A percentile compares a stretch with the other conserved stretches of the same genome.
These are phyloP conservation scores for Pyralis farinalis DNA, from an alignment of 2,888 invertebrate genomes.

Conservation along the genomic window DNA sequence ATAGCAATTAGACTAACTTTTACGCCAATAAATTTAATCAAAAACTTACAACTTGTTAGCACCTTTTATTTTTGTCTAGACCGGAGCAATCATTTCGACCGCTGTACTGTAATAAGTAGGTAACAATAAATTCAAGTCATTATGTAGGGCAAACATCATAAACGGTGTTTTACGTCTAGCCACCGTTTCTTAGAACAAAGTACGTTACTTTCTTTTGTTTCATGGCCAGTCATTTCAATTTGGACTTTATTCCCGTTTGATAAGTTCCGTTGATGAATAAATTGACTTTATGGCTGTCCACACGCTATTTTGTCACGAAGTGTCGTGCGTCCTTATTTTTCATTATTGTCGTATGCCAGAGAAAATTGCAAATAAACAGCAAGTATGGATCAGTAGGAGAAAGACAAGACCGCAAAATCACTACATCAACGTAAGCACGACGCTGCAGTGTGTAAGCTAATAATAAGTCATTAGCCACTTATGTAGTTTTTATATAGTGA, in stretches of 20 bases:
- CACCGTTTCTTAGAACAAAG: constrained; percentile 38
- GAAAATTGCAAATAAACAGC: not conserved
- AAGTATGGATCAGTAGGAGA: too few relatives aligned
- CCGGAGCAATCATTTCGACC: not conserved
- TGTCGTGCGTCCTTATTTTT: constrained; percentile 65
- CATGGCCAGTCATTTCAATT: constrained; percentile 18
- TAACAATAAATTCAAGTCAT: constrained; percentile 22
- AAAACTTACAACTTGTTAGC: too few relatives aligned
- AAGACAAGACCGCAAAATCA: too few relatives aligned
- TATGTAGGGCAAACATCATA: constrained; percentile 46
- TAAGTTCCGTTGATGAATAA: constrained; percentile 23
- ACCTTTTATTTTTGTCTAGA: constrained; percentile 7
- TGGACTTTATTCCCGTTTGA: constrained; percentile 25
- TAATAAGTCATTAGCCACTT: too few relatives aligned
- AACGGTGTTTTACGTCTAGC: constrained; percentile 52
- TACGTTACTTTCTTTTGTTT: constrained; percentile 27
- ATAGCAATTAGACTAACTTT: too few relatives aligned
- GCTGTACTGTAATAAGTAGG: too few relatives aligned
- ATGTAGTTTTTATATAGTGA: too few relatives aligned
- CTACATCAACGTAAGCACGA: too few relatives aligned
- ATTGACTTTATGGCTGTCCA: constrained; percentile 22
- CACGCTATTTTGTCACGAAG: constrained; percentile 66
- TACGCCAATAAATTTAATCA: too few relatives aligned
- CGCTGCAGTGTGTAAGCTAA: too few relatives aligned
- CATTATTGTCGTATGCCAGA: constrained; percentile 16